phyloP scores from a whole-genome alignment of 2,797 vertebrate species.

The Aythya fuligula region DNA sequence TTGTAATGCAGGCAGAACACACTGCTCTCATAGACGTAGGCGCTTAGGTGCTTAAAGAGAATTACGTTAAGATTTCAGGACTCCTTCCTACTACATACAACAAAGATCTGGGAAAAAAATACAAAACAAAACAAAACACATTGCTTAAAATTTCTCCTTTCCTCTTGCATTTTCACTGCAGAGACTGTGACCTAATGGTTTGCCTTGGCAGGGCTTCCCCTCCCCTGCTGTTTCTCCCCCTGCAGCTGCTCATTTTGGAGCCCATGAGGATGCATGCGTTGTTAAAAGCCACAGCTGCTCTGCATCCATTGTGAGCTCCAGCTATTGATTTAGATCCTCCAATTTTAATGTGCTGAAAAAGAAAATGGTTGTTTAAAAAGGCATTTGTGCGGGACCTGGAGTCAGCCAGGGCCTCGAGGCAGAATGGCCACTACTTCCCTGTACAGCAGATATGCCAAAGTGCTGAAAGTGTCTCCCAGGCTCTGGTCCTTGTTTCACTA shows the following conservation, averaged over 20 bases:
- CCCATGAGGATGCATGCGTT: rapidly evolving
- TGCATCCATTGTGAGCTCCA: neutral
- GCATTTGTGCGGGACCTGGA: neutral
- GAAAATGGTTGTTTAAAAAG: slow-evolving; percentile 41
- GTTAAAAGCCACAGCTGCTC: slow-evolving; percentile 43
- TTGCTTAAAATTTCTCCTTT: neutral
- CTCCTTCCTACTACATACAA: neutral
- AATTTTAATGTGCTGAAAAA: slow-evolving; percentile 20
- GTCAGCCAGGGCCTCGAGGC: slow-evolving; percentile 17
- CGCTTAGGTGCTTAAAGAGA: neutral
- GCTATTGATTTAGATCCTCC: slow-evolving; percentile 42
- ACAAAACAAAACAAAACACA: neutral
- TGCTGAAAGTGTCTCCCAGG: neutral
- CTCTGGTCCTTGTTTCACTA: neutral
- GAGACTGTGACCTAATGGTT: neutral
- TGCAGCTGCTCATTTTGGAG: slow-evolving; percentile 54
- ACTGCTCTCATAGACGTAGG: neutral
- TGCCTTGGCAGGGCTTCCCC: slow-evolving; percentile 1
- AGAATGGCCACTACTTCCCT: neutral
- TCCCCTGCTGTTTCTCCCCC: neutral
- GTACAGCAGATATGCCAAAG: neutral
- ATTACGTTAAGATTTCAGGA: slow-evolving; percentile 53
- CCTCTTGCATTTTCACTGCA: neutral
- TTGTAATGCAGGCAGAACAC: neutral
- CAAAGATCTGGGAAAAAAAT: neutral